A percentile compares a stretch with the other conserved stretches of the same genome.
Conservation (phyloP, 2,888 invertebrate genomes). For the Pyrocoelia pectoralis region DNA sequence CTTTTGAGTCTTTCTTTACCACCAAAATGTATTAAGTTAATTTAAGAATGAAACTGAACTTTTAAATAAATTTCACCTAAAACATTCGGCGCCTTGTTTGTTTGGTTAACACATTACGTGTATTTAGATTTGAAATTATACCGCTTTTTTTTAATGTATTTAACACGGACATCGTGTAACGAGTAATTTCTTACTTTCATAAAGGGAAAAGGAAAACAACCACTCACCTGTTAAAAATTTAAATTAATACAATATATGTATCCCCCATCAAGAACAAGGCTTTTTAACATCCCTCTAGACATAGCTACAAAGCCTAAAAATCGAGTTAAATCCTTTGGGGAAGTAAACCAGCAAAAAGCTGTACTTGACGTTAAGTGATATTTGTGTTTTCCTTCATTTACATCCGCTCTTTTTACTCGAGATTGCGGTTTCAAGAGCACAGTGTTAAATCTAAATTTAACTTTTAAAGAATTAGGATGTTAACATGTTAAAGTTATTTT, state of each 20-base stretch:
- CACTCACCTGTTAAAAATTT: background rate
- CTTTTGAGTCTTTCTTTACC: conserved; percentile 16
- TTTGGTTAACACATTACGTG: conserved; percentile 9
- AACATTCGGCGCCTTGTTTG: conserved; percentile 9
- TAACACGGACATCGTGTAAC: too few relatives aligned
- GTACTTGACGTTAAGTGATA: conserved; percentile 29
- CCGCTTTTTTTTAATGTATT: too few relatives aligned
- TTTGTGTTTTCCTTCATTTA: conserved; percentile 29
- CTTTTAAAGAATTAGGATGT: background rate
- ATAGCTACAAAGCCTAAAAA: conserved; percentile 17
- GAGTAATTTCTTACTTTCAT: background rate
- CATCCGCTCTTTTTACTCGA: conserved; percentile 22
- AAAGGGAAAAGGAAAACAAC: background rate
- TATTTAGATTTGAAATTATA: conserved; percentile 16
- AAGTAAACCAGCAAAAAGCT: conserved; percentile 22
- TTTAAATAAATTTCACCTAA: background rate
- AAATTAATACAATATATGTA: conserved; percentile 4
- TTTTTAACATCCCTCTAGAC: background rate
- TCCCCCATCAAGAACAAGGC: background rate
- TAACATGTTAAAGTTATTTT: too few relatives aligned
- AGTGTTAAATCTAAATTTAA: conserved; percentile 8
- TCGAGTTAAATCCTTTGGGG: conserved; percentile 24
- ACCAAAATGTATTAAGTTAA: conserved; percentile 19
- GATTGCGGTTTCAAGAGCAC: conserved; percentile 11
- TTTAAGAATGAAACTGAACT: conserved; percentile 18